Conservation (phyloP, 2,113 vertebrate genomes). For the Nycticorax nycticorax region DNA sequence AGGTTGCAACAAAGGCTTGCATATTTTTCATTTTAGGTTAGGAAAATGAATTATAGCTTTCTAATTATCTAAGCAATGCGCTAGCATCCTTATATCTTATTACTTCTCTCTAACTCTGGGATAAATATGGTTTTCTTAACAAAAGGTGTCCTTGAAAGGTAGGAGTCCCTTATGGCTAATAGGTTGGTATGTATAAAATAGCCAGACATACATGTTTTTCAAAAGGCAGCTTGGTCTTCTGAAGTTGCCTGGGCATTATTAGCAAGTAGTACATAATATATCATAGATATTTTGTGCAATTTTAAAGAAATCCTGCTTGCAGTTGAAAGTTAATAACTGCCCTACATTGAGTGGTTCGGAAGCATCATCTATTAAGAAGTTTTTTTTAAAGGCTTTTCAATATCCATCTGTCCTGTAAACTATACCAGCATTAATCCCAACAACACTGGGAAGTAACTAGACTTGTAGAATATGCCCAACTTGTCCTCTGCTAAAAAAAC, state of each 20-base stretch:
- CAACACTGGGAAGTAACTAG: not conserved
- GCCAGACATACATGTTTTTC: rapidly evolving
- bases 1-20: not conserved
- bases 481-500: not conserved
- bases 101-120: not conserved
- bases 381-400: not conserved
- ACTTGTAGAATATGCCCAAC: not conserved
- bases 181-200: not conserved
- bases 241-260: not conserved
- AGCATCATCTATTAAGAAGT: not conserved
- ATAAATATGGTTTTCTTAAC: not conserved
- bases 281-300: not conserved
- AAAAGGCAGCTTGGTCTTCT: not conserved
- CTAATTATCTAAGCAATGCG: not conserved
- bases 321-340: not conserved
- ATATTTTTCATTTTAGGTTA: not conserved
- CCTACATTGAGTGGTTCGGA: not conserved
- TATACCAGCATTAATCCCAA: not conserved
- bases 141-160: not conserved
- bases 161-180: not conserved
- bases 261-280: not conserved
- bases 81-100: not conserved
- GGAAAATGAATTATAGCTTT: not conserved
- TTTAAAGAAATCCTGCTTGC: not conserved
- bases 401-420: not conserved